A percentile compares a stretch with the other conserved stretches of the same genome.
phyloP scores from a whole-genome alignment of 1,140 invertebrate genomes.

The Ephestia elutella region DNA sequence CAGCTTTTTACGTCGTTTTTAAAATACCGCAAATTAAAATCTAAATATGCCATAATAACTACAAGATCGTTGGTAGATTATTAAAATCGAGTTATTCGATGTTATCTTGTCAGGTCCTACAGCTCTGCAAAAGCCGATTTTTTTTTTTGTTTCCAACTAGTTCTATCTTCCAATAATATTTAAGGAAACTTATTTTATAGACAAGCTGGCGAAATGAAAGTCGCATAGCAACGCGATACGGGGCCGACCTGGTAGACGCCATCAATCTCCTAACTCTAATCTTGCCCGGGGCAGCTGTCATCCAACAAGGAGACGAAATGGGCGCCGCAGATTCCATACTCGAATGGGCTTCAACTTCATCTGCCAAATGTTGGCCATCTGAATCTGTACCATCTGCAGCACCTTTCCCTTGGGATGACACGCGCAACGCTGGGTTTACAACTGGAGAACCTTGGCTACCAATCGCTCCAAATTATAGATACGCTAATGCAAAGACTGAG shows the following conservation, averaged over 20 bases:
- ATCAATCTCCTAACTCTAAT: slow-evolving; percentile 77
- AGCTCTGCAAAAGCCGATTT: no score
- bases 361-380: slow-evolving; percentile 49
- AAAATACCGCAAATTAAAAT: no score
- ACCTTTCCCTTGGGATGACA: slow-evolving; percentile 84
- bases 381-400: slow-evolving; percentile 53
- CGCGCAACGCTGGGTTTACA: slow-evolving; percentile 75
- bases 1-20: no score
- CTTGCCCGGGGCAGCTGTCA: slow-evolving; percentile 78
- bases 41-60: no score
- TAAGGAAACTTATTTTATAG: slow-evolving; percentile 36
- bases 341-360: slow-evolving; percentile 36
- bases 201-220: slow-evolving; percentile 73
- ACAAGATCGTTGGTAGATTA: no score
- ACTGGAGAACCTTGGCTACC: slow-evolving; percentile 75
- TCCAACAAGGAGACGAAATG: slow-evolving; percentile 85
- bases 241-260: slow-evolving; percentile 74
- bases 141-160: no score
- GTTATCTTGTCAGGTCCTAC: no score
- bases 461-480: slow-evolving; percentile 72
- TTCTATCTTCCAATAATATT: no score
- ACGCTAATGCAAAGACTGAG: slow-evolving; percentile 75
- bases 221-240: slow-evolving; percentile 72
- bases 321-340: slow-evolving; percentile 77
- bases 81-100: no score